phyloP scores from a whole-genome alignment of 2,797 vertebrate species.

The Dromococcyx pavoninus region DNA sequence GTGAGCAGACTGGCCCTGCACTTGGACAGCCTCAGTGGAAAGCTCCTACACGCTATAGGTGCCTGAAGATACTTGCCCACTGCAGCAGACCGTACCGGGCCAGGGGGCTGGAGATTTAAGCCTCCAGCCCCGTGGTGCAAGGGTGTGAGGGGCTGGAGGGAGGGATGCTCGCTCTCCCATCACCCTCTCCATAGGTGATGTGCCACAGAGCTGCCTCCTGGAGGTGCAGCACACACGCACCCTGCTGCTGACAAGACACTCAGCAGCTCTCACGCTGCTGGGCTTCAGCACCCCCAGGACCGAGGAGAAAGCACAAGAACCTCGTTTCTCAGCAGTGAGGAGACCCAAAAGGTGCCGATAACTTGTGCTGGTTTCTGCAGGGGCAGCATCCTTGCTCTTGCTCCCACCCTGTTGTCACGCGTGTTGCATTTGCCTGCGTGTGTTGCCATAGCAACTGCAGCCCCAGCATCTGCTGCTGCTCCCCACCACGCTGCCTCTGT shows the following conservation, averaged over 20 bases:
- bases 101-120: background rate
- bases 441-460: slow-evolving; percentile 48
- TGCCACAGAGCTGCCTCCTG: background rate
- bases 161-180: background rate
- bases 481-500: background rate
- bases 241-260: background rate
- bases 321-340: background rate
- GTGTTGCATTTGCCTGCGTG: background rate
- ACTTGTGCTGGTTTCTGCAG: too few relatives aligned
- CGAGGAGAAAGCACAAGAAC: background rate
- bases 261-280: background rate
- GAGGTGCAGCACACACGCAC: accelerated
- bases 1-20: background rate
- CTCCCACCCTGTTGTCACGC: too few relatives aligned
- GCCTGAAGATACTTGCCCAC: background rate
- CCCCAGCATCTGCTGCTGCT: slow-evolving; percentile 7
- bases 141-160: background rate
- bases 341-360: background rate
- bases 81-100: background rate
- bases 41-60: background rate
- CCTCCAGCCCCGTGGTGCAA: accelerated
- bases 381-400: too few relatives aligned
- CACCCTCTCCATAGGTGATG: background rate
- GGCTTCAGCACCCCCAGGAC: background rate
- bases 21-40: background rate